Percentiles rank a stretch among this genome's conserved stretches.
phyloP scores from a whole-genome alignment of 1,140 invertebrate species.

The Leptopilina boulardi region DNA sequence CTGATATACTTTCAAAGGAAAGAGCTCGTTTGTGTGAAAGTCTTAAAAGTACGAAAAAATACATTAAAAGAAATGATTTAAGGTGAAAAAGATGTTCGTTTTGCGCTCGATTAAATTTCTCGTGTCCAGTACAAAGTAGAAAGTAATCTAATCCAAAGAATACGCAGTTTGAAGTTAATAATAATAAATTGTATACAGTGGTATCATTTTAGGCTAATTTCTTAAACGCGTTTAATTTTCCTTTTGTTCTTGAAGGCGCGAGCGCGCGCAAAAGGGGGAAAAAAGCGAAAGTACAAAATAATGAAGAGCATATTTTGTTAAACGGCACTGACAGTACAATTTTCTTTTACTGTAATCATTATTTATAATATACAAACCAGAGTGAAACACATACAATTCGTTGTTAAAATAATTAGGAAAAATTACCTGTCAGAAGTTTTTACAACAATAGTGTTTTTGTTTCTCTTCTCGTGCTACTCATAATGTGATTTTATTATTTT shows the following conservation, averaged over 20 bases:
- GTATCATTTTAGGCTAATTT: background rate
- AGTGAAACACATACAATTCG: background rate
- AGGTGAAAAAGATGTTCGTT: conserved; percentile 7
- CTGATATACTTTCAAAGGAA: conserved; percentile 2
- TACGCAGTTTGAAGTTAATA: conserved; percentile 12
- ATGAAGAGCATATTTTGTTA: background rate
- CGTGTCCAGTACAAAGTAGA: background rate
- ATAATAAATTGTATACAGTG: background rate
- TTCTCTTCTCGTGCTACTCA: background rate
- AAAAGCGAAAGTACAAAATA: conserved; percentile 21
- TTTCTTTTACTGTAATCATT: conserved; percentile 17
- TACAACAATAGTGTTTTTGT: background rate
- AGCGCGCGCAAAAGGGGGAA: too few species aligned
- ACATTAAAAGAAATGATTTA: conserved; percentile 8
- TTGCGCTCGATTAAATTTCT: conserved; percentile 28
- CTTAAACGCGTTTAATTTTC: background rate
- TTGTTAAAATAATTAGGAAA: conserved; percentile 11
- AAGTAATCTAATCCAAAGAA: conserved; percentile 5
- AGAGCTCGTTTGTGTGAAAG: conserved; percentile 19
- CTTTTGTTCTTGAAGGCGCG: background rate
- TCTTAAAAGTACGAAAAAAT: background rate
- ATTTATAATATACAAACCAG: background rate
- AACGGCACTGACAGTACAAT: background rate
- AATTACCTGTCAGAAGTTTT: background rate
- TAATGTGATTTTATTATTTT: background rate